Evolutionary conservation across 1,140 invertebrate species (phyloP).

Genomic region (Popillia japonica): DNA sequence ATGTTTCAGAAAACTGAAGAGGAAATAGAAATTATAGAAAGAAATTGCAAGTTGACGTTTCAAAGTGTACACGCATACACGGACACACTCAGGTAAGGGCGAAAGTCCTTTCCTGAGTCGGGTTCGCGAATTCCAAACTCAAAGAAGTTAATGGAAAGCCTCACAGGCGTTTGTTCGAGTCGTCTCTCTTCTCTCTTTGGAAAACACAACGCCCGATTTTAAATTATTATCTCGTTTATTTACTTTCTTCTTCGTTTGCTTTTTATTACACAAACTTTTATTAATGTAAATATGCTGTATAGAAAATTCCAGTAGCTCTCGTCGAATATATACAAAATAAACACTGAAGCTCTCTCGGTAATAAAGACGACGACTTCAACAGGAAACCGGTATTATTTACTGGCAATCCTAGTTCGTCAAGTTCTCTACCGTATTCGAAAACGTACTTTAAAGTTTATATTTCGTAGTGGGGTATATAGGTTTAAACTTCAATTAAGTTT

Average conservation of each 20-base stretch:
- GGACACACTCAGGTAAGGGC: neutral
- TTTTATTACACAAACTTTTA: slow-evolving; percentile 46
- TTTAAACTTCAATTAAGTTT: too few species aligned
- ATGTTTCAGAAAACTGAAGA: slow-evolving; percentile 41
- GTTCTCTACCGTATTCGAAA: neutral
- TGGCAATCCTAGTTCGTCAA: neutral
- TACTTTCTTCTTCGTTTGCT: slow-evolving; percentile 46
- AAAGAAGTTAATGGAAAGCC: slow-evolving; percentile 55
- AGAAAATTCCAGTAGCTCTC: slow-evolving; percentile 28
- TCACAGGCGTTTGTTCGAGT: slow-evolving; percentile 53
- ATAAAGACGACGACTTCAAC: slow-evolving; percentile 5
- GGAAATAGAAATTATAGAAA: slow-evolving; percentile 48
- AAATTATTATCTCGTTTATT: slow-evolving; percentile 49
- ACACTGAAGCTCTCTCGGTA: neutral
- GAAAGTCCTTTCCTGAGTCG: slow-evolving; percentile 21
- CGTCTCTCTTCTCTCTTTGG: slow-evolving; percentile 42
- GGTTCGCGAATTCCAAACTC: slow-evolving; percentile 45
- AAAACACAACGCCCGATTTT: slow-evolving; percentile 47
- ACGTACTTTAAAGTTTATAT: neutral
- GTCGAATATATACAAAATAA: slow-evolving; percentile 18
- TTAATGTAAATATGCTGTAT: slow-evolving; percentile 40
- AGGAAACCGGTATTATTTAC: slow-evolving; percentile 21
- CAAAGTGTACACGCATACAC: slow-evolving; percentile 39
- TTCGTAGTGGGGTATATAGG: neutral
- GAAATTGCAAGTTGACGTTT: slow-evolving; percentile 49